phyloP scores from a whole-genome alignment of 2,797 vertebrate species.

The Toxotes lorentzi region DNA sequence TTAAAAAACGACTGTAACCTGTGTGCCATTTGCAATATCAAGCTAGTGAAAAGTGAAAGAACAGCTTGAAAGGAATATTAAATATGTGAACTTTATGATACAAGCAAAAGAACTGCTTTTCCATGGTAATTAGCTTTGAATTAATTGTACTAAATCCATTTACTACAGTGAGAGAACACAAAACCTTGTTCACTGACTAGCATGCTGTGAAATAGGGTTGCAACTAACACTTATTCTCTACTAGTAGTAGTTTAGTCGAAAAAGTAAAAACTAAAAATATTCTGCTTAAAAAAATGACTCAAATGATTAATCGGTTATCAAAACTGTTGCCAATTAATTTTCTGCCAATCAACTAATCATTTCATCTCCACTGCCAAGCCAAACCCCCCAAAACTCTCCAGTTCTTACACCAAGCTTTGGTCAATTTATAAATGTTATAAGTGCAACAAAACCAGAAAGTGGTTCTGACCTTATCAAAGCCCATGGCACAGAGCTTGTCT shows the following conservation, averaged over 20 bases:
- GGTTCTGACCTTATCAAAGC: constrained; percentile 97
- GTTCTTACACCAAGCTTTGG: not conserved
- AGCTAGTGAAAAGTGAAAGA: not conserved
- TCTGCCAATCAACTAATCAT: not conserved
- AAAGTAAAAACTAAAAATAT: not conserved
- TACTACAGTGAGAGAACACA: not conserved
- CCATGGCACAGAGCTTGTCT: constrained; percentile 99
- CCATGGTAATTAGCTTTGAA: not conserved
- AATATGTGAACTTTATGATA: not conserved
- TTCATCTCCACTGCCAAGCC: not conserved
- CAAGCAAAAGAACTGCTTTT: not conserved
- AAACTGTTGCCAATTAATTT: not conserved
- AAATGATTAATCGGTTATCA: not conserved
- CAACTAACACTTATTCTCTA: not conserved
- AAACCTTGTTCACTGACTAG: not conserved
- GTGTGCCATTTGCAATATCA: not conserved
- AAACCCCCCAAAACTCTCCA: not conserved
- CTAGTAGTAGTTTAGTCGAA: not conserved
- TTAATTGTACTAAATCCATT: constrained; percentile 2
- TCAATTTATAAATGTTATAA: not conserved
- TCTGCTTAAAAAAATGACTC: not conserved
- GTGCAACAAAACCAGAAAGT: not conserved
- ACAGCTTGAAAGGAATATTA: not conserved
- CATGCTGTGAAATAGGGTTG: not conserved
- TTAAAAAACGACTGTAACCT: not conserved